Conservation (phyloP, 2,113 vertebrate genomes). For the Strix uralensis region DNA sequence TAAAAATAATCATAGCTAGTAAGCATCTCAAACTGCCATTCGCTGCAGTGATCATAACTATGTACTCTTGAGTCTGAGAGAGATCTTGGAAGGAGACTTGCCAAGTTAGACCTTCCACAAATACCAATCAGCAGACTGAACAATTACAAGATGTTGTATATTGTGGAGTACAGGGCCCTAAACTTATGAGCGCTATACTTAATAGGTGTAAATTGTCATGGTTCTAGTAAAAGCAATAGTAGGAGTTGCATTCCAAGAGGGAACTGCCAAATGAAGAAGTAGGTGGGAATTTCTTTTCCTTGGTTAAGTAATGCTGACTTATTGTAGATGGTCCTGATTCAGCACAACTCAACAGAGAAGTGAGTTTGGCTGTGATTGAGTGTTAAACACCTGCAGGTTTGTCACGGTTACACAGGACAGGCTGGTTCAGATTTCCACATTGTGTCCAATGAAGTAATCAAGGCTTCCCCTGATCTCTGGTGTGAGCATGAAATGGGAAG, state of each 20-base stretch:
- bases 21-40: background rate
- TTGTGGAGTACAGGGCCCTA: background rate
- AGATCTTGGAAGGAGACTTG: background rate
- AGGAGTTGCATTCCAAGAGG: background rate
- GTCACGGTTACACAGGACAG: background rate
- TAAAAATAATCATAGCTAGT: background rate
- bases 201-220: background rate
- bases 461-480: background rate
- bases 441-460: background rate
- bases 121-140: background rate
- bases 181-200: background rate
- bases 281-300: background rate
- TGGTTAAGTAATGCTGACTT: background rate
- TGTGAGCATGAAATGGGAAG: background rate
- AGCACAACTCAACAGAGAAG: background rate
- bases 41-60: fast-evolving
- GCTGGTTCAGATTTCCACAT: background rate
- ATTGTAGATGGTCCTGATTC: background rate
- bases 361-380: background rate
- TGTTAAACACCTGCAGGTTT: background rate
- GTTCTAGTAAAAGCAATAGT: background rate
- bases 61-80: background rate
- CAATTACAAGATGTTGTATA: background rate
- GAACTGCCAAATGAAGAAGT: background rate
- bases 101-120: background rate